Evolutionary conservation across 2,113 vertebrate genomes (phyloP).

Genomic region (Platichthys flesus): DNA sequence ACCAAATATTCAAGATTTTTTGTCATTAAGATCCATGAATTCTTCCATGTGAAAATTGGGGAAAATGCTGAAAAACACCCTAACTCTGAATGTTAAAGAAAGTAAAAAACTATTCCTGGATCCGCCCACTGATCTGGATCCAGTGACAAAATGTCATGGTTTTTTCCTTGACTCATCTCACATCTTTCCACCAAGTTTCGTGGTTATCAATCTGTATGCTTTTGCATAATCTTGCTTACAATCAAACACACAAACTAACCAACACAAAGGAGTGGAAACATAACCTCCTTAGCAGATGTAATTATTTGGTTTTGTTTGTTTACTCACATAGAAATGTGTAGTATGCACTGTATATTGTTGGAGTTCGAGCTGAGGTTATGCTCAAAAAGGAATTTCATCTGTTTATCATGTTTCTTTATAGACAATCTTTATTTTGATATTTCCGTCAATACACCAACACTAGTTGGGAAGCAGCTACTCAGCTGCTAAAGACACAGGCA

Average conservation of each 20-base stretch:
- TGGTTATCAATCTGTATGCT: background rate
- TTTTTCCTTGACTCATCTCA: background rate
- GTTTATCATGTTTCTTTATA: background rate
- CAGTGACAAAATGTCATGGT: too few relatives aligned
- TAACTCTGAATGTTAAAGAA: too few relatives aligned
- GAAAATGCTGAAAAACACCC: too few relatives aligned
- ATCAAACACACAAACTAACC: too few relatives aligned
- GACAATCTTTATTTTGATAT: background rate
- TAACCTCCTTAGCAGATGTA: background rate
- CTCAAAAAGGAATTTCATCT: too few relatives aligned
- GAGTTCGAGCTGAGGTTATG: background rate
- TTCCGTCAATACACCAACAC: too few relatives aligned
- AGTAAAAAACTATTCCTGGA: too few relatives aligned
- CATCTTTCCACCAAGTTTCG: background rate
- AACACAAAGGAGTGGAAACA: background rate
- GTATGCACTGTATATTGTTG: background rate
- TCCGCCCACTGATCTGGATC: too few relatives aligned
- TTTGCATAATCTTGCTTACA: too few relatives aligned
- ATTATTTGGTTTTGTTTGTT: background rate
- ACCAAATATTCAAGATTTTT: too few relatives aligned
- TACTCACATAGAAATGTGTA: background rate
- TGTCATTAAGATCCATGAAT: too few relatives aligned
- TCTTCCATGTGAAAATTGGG: too few relatives aligned
- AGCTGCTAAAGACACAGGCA: slow-evolving; percentile 8
- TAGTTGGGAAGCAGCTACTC: slow-evolving; percentile 7